Conservation (phyloP, 2,797 vertebrate species). For the Vespertilio murinus region DNA sequence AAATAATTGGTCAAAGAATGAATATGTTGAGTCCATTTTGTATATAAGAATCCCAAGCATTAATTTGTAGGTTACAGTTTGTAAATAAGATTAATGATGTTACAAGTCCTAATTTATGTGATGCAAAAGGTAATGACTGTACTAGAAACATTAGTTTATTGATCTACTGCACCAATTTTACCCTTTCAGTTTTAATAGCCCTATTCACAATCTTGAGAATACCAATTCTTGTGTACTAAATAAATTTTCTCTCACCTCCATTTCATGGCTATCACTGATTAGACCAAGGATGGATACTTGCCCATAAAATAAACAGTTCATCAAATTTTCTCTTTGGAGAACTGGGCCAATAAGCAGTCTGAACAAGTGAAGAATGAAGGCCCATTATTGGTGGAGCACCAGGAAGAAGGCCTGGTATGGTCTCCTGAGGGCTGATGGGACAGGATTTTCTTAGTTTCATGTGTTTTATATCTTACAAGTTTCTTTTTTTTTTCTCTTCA, state of each 20-base stretch:
- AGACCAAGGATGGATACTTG: background rate
- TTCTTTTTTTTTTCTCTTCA: background rate
- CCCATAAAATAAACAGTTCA: background rate
- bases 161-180: background rate
- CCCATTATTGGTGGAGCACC: background rate
- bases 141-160: conserved; percentile 21
- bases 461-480: background rate
- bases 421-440: background rate
- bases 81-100: conserved; percentile 59
- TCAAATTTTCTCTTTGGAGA: background rate
- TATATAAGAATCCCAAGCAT: conserved; percentile 6
- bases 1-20: conserved; percentile 56
- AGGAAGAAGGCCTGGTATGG: background rate
- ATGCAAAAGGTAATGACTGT: background rate
- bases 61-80: conserved; percentile 28
- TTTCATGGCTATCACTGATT: background rate
- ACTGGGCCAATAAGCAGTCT: background rate
- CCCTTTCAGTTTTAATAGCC: background rate
- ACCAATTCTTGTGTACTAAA: background rate
- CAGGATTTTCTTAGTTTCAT: background rate
- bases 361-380: background rate
- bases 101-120: conserved; percentile 38
- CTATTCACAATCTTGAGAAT: background rate
- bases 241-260: conserved; percentile 27
- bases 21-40: conserved; percentile 32